Evolutionary conservation across 2,797 vertebrate genomes (phyloP).

Genomic region (Nasua narica): DNA sequence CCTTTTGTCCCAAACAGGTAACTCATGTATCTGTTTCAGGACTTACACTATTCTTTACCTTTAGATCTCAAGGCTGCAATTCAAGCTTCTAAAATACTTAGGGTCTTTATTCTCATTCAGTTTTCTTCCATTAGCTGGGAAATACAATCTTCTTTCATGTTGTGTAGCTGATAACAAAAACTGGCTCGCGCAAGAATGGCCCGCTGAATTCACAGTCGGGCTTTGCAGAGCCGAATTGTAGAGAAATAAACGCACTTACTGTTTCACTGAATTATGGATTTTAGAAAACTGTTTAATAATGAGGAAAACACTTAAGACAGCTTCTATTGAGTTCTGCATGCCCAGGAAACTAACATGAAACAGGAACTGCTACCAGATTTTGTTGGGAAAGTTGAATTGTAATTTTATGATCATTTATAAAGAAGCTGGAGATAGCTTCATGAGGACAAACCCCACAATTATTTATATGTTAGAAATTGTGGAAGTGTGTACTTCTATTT

Average conservation of each 20-base stretch:
- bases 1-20: constrained; percentile 48
- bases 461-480: constrained; percentile 43
- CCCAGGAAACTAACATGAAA: constrained; percentile 68
- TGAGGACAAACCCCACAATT: constrained; percentile 31
- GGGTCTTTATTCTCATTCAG: constrained; percentile 72
- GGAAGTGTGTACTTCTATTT: constrained; percentile 57
- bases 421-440: constrained; percentile 57
- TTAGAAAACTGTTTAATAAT: constrained; percentile 83
- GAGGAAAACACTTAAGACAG: constrained; percentile 80
- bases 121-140: constrained; percentile 79
- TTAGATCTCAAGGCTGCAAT: constrained; percentile 67
- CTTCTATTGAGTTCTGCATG: constrained; percentile 78
- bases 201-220: constrained; percentile 83
- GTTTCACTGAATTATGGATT: constrained; percentile 84
- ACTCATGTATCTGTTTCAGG: constrained; percentile 63
- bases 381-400: constrained; percentile 70
- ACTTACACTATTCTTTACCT: constrained; percentile 46
- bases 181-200: constrained; percentile 76
- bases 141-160: constrained; percentile 81
- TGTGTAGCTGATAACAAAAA: constrained; percentile 82
- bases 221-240: constrained; percentile 78
- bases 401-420: constrained; percentile 67
- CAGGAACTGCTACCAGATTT: constrained; percentile 65
- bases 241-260: constrained; percentile 84
- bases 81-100: constrained; percentile 74